Conservation (phyloP, 2,797 vertebrate genomes). For the Micropoecilia bifurca region DNA sequence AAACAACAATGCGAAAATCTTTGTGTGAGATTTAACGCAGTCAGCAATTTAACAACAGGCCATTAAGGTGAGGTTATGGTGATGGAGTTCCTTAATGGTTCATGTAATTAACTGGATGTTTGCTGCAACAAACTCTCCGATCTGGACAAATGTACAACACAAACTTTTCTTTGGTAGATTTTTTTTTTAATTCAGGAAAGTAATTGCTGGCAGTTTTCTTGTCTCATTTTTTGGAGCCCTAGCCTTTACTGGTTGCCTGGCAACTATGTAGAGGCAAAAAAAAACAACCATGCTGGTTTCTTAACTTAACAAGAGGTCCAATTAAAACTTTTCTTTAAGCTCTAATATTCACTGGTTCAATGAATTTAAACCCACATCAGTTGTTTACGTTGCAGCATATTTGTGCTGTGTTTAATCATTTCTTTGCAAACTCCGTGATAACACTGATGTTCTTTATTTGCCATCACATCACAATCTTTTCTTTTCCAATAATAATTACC, state of each 20-base stretch:
- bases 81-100: neutral
- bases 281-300: neutral
- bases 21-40: neutral
- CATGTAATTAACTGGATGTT: neutral
- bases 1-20: neutral
- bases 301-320: neutral
- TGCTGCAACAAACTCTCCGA: neutral
- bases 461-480: neutral
- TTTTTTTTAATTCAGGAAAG: neutral
- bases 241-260: slow-evolving; percentile 6
- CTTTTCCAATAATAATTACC: neutral
- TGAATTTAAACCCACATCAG: neutral
- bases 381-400: neutral
- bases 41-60: neutral
- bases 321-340: slow-evolving; percentile 1
- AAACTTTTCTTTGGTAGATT: neutral
- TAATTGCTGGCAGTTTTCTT: neutral
- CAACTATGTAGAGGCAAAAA: slow-evolving; percentile 13
- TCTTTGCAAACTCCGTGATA: neutral
- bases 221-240: slow-evolving; percentile 3
- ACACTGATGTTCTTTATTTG: neutral
- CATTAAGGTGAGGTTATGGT: neutral
- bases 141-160: neutral
- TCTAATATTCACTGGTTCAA: slow-evolving; percentile 1
- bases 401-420: neutral